Base-by-base conservation (phyloP, 2,113 vertebrate species). In the Calyptomena viridis region DNA sequence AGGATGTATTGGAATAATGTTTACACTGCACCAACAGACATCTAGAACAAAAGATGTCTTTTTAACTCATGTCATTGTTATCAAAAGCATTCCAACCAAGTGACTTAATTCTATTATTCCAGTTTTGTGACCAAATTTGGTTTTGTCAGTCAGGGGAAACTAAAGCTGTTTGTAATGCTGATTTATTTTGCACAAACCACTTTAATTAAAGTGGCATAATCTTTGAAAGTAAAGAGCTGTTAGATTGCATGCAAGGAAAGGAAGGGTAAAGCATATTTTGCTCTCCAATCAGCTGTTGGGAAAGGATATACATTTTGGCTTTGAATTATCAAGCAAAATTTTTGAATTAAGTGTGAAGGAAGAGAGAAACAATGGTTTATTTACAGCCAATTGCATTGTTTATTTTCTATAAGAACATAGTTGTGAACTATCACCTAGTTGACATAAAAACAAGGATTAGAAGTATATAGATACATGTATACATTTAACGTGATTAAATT, bases 131-230 rank as follows among this genome's bases (percentile, higher is more conserved):
- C 31, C 25, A 96, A 84, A 96, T 93, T 94, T 84, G 27, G 44
- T 79, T 96, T 95, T 96, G 87, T 94, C 73, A 66, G 44, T 89
- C 28, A 91, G 33, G 83, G n/a, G 85, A 82, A 96, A 96, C 64
- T 85, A 93, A 96, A 95, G 31, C 53, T 78, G 22, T 80, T 95
- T 92, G 50, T 92, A 96, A 87, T 83, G 91, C 30, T 94, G 86
- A 97, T 95, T 95, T 96, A 94, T 95, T 97, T 96, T 93, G 35
- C 89, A 92, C 31, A 94, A 88, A 52, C 42, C n/a, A 79, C 59
- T 94, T 88, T 14, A 82, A 76, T 77, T 83, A 33, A 97, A 96
- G 89, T 90, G 63, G 49, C 5, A 0, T 84, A 94, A 93, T 96
- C 59, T 89, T 84, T 95, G 62, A 87, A 96, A 96, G 52, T 93